Conservation (phyloP, 2,797 vertebrate genomes). For the Crenuchus spilurus region DNA sequence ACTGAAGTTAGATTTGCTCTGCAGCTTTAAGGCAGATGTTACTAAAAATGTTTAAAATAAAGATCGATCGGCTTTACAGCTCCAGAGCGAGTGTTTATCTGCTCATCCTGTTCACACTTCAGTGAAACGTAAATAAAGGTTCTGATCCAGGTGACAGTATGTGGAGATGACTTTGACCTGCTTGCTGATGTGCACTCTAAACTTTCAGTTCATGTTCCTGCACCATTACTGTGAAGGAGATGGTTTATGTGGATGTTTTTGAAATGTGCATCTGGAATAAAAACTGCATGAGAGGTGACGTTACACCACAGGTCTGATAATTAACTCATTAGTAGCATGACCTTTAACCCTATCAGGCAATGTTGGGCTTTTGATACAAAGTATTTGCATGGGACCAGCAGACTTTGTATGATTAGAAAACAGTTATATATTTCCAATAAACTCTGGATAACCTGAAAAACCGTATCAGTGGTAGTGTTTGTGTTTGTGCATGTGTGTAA, state of each 20-base stretch:
- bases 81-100: no score
- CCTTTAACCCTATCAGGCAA: conserved; percentile 61
- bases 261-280: conserved; percentile 51
- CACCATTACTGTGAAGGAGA: conserved; percentile 25
- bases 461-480: conserved; percentile 31
- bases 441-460: conserved; percentile 68
- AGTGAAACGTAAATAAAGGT: no score
- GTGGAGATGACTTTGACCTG: background rate
- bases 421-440: conserved; percentile 83
- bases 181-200: conserved; percentile 7
- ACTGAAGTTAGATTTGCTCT: no score
- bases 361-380: conserved; percentile 72
- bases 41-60: no score
- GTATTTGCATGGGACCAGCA: conserved; percentile 78
- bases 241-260: conserved; percentile 60
- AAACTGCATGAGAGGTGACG: conserved; percentile 71
- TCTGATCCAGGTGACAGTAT: background rate
- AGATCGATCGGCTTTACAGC: background rate
- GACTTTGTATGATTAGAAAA: conserved; percentile 76
- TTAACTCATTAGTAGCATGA: conserved; percentile 65
- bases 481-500: conserved; percentile 17
- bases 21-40: background rate
- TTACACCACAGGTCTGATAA: conserved; percentile 52
- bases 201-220: background rate
- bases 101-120: no score